Base-by-base conservation (phyloP, 2,888 invertebrate genomes). In the Autographa gamma region DNA sequence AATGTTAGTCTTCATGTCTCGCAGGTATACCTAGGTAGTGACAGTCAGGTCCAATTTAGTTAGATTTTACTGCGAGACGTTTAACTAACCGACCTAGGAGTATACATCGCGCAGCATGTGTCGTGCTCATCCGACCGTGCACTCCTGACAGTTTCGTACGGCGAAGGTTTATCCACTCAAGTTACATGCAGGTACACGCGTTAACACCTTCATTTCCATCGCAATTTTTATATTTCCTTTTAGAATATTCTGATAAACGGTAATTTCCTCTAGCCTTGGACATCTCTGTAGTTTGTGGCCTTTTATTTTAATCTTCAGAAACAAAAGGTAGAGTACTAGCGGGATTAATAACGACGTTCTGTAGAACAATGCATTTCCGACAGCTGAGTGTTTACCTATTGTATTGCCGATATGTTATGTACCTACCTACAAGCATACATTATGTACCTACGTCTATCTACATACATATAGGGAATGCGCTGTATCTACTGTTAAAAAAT, bases 361-460 rank as follows among this genome's bases (percentile, higher is more conserved):
- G 71, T 67, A 81, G 81, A 88, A 88, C 89, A 88, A 88, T 87
- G 83, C 66, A 66, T 73, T 79, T 87, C 88, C 88, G 82, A 86
- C 83, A 73, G 66, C 61, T 66, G 34, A 48, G 58, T 59, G 43
- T 16, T 9, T 66, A 60, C 63, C 14, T 70, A 66, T 63, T 66
- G 69, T 41, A 66, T 71, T 66, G 63, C 66, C 60, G 60, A 76
- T 63, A 31, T 73, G 63, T 52, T 43, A 58, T 58, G 41, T 58
- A 59, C 14, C 32, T 59, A 59, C 14, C n/a, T n/a, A n/a, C 25
- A 25, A 25, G 25, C 25, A 25, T 25, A 25, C 25, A 25, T 0
- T 59, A 59, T 5, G 31, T 34, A 59, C 6, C 6, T 11, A 19
- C n/a, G 1, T 19, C 7, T n/a, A 48, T n/a, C 16, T 48, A 48